Percentiles rank a stretch among this genome's conserved stretches.
Conservation (phyloP, 2,113 vertebrate species). For the Ardeotis arabs region DNA sequence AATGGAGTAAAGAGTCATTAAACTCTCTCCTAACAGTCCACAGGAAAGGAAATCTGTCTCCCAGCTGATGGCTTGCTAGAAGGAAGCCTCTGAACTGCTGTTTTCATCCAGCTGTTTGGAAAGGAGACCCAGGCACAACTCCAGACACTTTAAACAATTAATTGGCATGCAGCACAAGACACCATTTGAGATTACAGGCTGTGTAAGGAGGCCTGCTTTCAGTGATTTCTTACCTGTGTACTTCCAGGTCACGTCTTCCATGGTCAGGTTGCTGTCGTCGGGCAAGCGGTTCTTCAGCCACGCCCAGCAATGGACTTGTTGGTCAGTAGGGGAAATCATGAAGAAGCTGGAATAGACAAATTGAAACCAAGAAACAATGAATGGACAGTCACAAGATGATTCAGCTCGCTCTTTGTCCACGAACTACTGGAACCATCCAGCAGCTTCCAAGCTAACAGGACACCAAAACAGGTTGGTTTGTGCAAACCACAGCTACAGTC, state of each 20-base stretch:
- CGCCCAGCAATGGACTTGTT: constrained; percentile 96
- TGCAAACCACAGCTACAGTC: background rate
- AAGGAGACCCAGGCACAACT: background rate
- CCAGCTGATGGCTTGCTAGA: background rate
- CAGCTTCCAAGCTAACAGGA: background rate
- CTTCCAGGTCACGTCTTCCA: constrained; percentile 98
- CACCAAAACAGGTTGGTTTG: background rate
- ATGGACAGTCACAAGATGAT: background rate
- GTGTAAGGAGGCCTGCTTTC: background rate
- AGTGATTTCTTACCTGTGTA: constrained; percentile 84
- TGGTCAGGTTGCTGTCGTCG: constrained; percentile 81
- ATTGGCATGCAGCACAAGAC: rapidly evolving
- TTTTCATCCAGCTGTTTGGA: background rate
- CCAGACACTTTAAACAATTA: background rate
- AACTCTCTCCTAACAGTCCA: background rate
- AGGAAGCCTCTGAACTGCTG: background rate
- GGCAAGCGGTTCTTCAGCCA: constrained; percentile 95
- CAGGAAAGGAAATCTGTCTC: background rate
- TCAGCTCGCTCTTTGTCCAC: background rate
- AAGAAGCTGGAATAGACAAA: constrained; percentile 86
- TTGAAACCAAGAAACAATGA: constrained; percentile 7
- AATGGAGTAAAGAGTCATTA: background rate
- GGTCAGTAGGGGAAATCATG: constrained; percentile 97
- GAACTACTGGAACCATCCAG: background rate
- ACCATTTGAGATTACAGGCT: background rate